A percentile compares a stretch with the other conserved stretches of the same genome.
Conservation (phyloP, 2,113 vertebrate genomes). For the Cebus imitator region DNA sequence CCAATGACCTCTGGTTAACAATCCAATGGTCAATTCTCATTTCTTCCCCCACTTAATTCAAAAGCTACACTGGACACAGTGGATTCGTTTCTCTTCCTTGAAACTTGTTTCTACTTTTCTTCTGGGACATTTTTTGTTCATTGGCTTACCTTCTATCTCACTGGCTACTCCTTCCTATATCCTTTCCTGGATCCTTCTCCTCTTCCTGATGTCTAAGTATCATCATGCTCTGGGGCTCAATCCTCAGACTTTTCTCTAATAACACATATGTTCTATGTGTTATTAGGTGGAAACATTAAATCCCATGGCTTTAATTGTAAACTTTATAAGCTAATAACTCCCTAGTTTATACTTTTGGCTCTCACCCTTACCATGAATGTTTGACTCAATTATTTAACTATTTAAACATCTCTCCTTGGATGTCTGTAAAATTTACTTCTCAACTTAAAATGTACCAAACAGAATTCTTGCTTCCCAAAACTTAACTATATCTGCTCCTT, state of each 20-base stretch:
- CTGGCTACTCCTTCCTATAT: not conserved
- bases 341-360: not conserved
- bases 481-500: not conserved
- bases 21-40: not conserved
- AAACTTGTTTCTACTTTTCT: not conserved
- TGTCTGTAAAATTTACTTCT: not conserved
- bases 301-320: not conserved
- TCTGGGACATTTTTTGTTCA: not conserved
- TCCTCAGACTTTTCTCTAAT: not conserved
- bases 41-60: not conserved
- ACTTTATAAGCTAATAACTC: not conserved
- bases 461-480: not conserved
- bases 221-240: not conserved
- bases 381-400: not conserved
- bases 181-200: not conserved
- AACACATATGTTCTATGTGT: not conserved
- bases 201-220: not conserved
- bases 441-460: not conserved
- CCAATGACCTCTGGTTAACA: not conserved
- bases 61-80: not conserved
- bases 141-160: not conserved
- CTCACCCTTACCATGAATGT: not conserved
- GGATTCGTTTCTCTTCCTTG: not conserved
- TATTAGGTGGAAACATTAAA: not conserved
- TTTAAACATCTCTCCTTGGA: not conserved